A percentile compares a stretch with the other conserved stretches of the same genome.
Evolutionary conservation across 2,797 vertebrate species (phyloP).

Genomic region (Crocodylus rhombifer): DNA sequence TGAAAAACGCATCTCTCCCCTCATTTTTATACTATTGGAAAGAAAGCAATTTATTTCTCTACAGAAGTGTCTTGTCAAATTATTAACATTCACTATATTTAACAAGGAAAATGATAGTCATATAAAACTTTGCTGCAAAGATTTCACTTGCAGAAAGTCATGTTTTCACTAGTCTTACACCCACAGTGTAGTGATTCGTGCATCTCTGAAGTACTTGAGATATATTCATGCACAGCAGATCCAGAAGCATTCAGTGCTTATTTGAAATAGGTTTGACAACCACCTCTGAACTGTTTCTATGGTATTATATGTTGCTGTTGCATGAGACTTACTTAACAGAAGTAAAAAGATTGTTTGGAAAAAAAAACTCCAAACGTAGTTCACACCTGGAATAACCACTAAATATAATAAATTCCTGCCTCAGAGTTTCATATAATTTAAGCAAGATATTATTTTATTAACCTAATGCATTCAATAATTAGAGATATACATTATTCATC

Average conservation of each 20-base stretch:
- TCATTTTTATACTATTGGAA: not conserved
- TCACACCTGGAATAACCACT: slow-evolving; percentile 13
- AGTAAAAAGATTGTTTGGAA: slow-evolving; percentile 57
- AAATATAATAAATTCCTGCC: slow-evolving; percentile 24
- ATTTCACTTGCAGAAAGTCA: slow-evolving; percentile 49
- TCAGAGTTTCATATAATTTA: not conserved
- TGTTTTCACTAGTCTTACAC: slow-evolving; percentile 56
- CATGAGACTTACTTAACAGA: slow-evolving; percentile 8
- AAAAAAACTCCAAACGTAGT: slow-evolving; percentile 7
- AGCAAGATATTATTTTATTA: slow-evolving; percentile 33
- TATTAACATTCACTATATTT: slow-evolving; percentile 34
- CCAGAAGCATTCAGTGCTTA: slow-evolving; percentile 50
- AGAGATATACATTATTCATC: slow-evolving; percentile 23
- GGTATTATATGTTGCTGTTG: slow-evolving; percentile 28
- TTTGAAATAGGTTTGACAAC: slow-evolving; percentile 70
- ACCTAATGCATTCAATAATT: slow-evolving; percentile 36
- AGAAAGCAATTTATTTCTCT: not conserved
- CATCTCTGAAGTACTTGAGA: slow-evolving; percentile 48
- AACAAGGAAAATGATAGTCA: slow-evolving; percentile 40
- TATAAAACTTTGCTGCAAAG: slow-evolving; percentile 35
- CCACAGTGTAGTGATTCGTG: slow-evolving; percentile 48
- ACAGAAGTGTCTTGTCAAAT: slow-evolving; percentile 6
- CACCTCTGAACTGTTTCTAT: slow-evolving; percentile 50
- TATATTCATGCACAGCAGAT: slow-evolving; percentile 52
- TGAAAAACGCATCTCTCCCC: not conserved